A percentile compares a stretch with the other conserved stretches of the same genome.
phyloP scores from a whole-genome alignment of 2,888 invertebrate species.

The Coremacera marginata region DNA sequence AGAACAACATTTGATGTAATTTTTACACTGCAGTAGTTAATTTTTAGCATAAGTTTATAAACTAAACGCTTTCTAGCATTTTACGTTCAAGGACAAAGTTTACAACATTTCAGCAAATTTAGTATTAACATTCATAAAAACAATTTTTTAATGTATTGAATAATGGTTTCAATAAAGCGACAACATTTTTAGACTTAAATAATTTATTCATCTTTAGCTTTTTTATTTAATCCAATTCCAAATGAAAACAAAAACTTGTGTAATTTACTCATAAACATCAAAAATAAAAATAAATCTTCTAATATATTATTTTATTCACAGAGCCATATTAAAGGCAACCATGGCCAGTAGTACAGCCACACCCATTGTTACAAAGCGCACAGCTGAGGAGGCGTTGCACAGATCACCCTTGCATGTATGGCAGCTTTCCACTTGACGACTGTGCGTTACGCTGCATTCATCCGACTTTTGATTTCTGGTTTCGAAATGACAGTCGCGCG shows the following conservation, averaged over 20 bases:
- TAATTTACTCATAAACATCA: not conserved
- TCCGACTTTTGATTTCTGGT: constrained; percentile 59
- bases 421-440: constrained; percentile 69
- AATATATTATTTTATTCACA: constrained; percentile 49
- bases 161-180: not conserved
- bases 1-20: not conserved
- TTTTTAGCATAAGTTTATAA: too few relatives aligned
- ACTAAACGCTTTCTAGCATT: too few relatives aligned
- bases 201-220: not conserved
- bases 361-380: constrained; percentile 55
- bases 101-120: not conserved
- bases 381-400: constrained; percentile 72
- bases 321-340: constrained; percentile 54
- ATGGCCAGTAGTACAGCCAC: constrained; percentile 56
- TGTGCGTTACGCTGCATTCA: constrained; percentile 63
- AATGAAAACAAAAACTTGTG: not conserved
- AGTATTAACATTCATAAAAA: not conserved
- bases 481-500: constrained; percentile 66
- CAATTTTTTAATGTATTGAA: not conserved
- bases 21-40: too few relatives aligned
- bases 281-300: constrained; percentile 1
- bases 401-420: constrained; percentile 78
- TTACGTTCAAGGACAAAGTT: not conserved
- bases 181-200: not conserved
- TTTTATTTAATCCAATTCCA: not conserved